A percentile compares a stretch with the other conserved stretches of the same genome.
These are phyloP conservation scores for Sisor rabdophorus DNA, from an alignment of 2,113 vertebrate genomes.

Conservation along the genomic window DNA sequence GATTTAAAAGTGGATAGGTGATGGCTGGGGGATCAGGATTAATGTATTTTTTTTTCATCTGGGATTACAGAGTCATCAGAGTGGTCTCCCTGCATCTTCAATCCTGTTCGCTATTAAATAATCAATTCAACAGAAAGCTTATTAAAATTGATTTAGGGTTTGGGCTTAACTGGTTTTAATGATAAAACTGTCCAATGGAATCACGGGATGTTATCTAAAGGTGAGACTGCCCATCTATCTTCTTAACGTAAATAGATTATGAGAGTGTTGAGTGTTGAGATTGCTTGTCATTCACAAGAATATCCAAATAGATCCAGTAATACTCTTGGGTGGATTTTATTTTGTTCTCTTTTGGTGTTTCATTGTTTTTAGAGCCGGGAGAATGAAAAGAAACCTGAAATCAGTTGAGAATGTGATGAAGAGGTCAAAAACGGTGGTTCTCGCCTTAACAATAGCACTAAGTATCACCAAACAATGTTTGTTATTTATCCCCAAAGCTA, in stretches of 20 bases:
- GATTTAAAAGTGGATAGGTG: slow-evolving; percentile 35
- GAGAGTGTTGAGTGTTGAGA: slow-evolving; percentile 20
- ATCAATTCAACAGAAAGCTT: slow-evolving; percentile 41
- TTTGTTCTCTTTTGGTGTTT: slow-evolving; percentile 11
- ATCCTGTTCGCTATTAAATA: slow-evolving; percentile 48
- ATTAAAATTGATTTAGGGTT: slow-evolving; percentile 65
- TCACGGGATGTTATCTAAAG: slow-evolving; percentile 55
- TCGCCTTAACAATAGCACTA: neutral
- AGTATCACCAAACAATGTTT: neutral
- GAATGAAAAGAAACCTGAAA: neutral
- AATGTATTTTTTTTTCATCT: slow-evolving; percentile 5
- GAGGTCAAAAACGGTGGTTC: neutral
- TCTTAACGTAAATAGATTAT: slow-evolving; percentile 48
- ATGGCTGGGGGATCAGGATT: slow-evolving; percentile 9
- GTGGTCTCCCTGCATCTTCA: neutral
- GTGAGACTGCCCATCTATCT: slow-evolving; percentile 54
- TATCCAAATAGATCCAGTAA: slow-evolving; percentile 29
- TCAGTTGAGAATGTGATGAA: neutral
- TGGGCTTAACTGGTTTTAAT: slow-evolving; percentile 59
- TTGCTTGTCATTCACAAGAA: slow-evolving; percentile 27
- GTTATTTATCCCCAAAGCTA: neutral
- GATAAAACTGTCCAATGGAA: slow-evolving; percentile 60
- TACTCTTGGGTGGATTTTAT: slow-evolving; percentile 26
- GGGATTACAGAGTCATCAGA: slow-evolving; percentile 21
- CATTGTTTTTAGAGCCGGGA: neutral